phyloP scores from a whole-genome alignment of 1,140 invertebrate species.

The Pararge aegeria region DNA sequence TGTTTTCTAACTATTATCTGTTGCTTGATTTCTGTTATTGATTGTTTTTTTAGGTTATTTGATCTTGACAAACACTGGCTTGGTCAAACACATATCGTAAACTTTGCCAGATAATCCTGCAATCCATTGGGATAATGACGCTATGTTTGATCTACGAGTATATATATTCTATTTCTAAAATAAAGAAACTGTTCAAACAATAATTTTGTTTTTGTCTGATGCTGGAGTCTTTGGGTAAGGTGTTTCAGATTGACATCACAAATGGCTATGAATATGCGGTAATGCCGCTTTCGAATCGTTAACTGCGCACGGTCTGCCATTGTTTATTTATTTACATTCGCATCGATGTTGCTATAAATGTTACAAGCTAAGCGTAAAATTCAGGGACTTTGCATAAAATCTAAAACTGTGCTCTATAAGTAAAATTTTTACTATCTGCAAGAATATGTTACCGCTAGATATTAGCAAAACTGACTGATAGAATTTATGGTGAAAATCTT shows the following conservation, averaged over 20 bases:
- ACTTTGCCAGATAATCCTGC: no score
- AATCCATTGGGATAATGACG: no score
- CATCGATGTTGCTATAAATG: constrained; percentile 22
- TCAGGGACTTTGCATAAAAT: not conserved
- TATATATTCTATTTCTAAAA: no score
- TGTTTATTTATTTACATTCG: constrained; percentile 67
- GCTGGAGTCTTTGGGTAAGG: not conserved
- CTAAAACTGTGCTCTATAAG: not conserved
- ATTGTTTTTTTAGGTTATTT: no score
- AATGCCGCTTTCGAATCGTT: constrained; percentile 41
- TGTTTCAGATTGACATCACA: constrained; percentile 24
- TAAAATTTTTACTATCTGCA: not conserved
- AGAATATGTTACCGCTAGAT: not conserved
- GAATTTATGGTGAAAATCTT: no score
- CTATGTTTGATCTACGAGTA: no score
- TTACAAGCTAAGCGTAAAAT: not conserved
- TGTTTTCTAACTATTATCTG: no score
- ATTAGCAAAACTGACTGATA: not conserved
- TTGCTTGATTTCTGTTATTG: no score
- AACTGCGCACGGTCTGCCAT: constrained; percentile 38
- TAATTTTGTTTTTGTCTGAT: not conserved
- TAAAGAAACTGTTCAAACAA: no score
- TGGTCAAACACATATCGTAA: no score
- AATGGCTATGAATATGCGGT: constrained; percentile 41
- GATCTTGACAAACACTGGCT: no score